These are phyloP conservation scores for Eucriotettix oculatus DNA, from an alignment of 2,888 invertebrate species.

Conservation along the genomic window DNA sequence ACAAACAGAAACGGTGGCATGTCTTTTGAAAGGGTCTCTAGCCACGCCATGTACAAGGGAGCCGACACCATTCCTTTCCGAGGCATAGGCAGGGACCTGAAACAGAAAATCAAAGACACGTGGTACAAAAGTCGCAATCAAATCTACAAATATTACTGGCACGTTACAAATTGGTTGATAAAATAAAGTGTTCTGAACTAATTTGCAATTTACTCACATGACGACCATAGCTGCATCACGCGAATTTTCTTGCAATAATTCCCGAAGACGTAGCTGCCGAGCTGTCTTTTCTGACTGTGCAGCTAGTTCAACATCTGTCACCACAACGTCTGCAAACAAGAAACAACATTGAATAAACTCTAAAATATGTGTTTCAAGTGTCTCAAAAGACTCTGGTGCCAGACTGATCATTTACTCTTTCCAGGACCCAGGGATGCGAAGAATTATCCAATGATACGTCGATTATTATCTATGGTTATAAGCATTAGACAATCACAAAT, in stretches of 20 bases:
- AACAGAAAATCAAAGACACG: neutral
- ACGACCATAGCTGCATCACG: constrained; percentile 75
- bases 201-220: constrained; percentile 50
- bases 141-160: no score
- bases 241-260: constrained; percentile 77
- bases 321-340: constrained; percentile 35
- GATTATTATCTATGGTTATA: no score
- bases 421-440: no score
- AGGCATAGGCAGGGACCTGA: constrained; percentile 13
- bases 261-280: constrained; percentile 77
- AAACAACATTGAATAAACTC: neutral
- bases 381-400: no score
- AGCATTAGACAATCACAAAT: no score
- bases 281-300: constrained; percentile 73
- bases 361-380: neutral
- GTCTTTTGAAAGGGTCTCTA: constrained; percentile 76
- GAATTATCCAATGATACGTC: no score
- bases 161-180: no score
- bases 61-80: constrained; percentile 64
- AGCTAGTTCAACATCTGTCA: constrained; percentile 55
- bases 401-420: no score
- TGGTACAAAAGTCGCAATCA: no score
- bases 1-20: constrained; percentile 80
- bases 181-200: no score
- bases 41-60: constrained; percentile 89